Evolutionary conservation across 2,797 vertebrate species (phyloP).

Genomic region (Emydoidea blandingii): DNA sequence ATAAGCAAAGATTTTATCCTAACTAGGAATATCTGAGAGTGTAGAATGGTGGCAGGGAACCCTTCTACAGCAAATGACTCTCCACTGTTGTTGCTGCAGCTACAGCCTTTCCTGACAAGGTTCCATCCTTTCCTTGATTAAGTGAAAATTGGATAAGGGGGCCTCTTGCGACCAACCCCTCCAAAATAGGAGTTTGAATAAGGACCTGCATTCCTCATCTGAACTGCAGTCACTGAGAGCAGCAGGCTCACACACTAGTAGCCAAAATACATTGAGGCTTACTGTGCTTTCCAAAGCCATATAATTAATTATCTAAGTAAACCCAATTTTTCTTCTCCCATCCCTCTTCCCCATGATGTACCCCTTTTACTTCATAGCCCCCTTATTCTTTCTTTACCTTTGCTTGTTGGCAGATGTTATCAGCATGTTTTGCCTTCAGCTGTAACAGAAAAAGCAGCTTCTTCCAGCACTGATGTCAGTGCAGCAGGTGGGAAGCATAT

Average conservation of each 20-base stretch:
- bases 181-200: neutral
- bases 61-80: neutral
- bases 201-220: neutral
- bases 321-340: neutral
- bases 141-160: neutral
- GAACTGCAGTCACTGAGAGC: neutral
- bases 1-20: neutral
- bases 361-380: neutral
- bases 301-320: accelerated
- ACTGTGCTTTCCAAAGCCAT: neutral
- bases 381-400: neutral
- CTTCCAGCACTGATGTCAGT: neutral
- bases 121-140: neutral
- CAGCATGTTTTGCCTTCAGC: neutral
- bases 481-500: neutral
- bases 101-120: neutral
- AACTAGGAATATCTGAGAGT: neutral
- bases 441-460: neutral
- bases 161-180: neutral
- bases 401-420: neutral
- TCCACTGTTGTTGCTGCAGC: accelerated
- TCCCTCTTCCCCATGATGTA: neutral
- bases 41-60: neutral
- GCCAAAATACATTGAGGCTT: neutral
- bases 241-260: neutral